Evolutionary conservation across 1,140 invertebrate species (phyloP).

Genomic region (Caerostris extrusa): DNA sequence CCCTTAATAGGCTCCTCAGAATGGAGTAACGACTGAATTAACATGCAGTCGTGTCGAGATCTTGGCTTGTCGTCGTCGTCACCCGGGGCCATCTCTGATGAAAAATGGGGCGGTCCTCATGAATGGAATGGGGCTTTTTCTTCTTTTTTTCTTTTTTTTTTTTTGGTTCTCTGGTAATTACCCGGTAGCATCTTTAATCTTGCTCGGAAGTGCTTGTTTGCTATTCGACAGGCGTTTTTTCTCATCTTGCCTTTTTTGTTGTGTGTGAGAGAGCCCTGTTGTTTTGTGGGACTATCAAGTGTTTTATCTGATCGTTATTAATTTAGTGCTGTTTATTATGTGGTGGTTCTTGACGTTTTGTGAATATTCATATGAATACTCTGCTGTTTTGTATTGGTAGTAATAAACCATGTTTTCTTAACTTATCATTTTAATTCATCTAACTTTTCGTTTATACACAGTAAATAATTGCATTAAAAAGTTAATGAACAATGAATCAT

Average conservation of each 20-base stretch:
- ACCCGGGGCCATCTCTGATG: not conserved
- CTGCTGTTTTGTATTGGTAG: not conserved
- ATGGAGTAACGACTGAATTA: not conserved
- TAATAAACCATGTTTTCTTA: not conserved
- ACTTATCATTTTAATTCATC: too few species aligned
- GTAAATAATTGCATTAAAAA: too few species aligned
- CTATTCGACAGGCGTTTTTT: not conserved
- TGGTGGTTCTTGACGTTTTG: not conserved
- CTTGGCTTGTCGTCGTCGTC: constrained; percentile 10
- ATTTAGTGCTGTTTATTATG: not conserved
- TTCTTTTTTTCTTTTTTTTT: not conserved
- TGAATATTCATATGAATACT: not conserved
- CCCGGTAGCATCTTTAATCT: not conserved
- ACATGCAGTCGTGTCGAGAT: not conserved
- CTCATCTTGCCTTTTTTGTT: not conserved
- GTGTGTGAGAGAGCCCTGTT: too few species aligned
- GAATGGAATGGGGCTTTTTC: constrained; percentile 5
- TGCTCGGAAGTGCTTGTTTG: not conserved
- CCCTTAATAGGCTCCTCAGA: not conserved
- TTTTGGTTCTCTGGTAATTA: not conserved
- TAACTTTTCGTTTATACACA: too few species aligned
- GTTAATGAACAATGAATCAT: too few species aligned
- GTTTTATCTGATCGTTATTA: too few species aligned
- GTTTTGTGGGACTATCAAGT: too few species aligned
- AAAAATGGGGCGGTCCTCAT: constrained; percentile 25